Evolutionary conservation across 2,888 invertebrate genomes (phyloP), one percentile per base, ranked within the genome.

Genomic region (Conus canariensis): DNA sequence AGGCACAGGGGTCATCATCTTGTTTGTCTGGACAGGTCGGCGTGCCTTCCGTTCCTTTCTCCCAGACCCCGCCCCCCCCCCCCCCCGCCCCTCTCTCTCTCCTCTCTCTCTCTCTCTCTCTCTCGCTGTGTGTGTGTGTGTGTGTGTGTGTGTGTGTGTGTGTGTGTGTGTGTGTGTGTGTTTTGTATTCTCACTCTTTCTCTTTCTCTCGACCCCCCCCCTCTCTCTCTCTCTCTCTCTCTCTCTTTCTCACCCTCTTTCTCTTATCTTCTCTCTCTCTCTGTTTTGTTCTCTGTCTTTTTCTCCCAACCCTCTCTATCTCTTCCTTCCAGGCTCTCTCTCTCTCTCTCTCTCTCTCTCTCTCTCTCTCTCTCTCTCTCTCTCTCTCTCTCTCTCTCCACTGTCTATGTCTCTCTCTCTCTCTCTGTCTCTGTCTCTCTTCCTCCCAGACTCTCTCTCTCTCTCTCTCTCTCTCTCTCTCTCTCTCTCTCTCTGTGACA

Each of bases 181-280:
- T 74, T 7, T 74, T n/a, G 22, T 7, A 10, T 25, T 74, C 74
- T 74, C n/a, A 7, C 74, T 74, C 74, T 74, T n/a, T 74, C n/a
- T 74, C 74, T 74, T 6, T 74, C 74, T 74, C 74, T 74, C n/a
- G 22, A 22, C 19, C 74, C n/a, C n/a, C n/a, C 74, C n/a, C 74
- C 74, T 0, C 74, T 25, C n/a, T n/a, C 74, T 74, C 8, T 74
- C 74, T 74, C n/a, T 74, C n/a, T 74, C 74, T 74, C 74, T 74
- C n/a, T 74, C n/a, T 74, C n/a, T 74, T 3, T 74, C n/a, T 74
- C 74, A n/a, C n/a, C 7, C n/a, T 74, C 74, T 74, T 7, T 74
- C n/a, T 74, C 74, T n/a, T n/a, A n/a, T n/a, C n/a, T n/a, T 74
- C n/a, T 74, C n/a, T 74, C 74, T 74, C 74, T 74, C n/a, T 74